phyloP scores from a whole-genome alignment of 2,888 invertebrate genomes.

The Ashinkailepas kermadecensis region DNA sequence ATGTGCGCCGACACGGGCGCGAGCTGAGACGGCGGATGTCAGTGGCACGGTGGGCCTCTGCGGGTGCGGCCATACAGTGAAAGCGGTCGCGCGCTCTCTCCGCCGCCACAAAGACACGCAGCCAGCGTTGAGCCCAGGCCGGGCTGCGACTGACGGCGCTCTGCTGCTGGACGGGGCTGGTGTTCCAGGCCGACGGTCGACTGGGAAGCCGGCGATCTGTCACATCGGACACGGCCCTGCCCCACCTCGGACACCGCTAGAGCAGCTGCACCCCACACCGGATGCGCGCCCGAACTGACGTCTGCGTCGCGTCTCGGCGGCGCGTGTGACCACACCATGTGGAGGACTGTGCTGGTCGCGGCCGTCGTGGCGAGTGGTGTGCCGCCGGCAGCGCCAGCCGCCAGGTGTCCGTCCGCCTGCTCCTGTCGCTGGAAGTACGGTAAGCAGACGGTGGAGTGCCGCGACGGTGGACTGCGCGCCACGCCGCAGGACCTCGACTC shows the following conservation, averaged over 20 bases:
- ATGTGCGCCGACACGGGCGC: not conserved
- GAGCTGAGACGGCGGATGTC: not conserved
- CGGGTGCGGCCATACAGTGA: not conserved
- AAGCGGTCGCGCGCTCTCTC: not conserved
- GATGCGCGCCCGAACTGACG: no score
- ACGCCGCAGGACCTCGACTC: constrained; percentile 79
- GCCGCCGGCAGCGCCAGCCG: not conserved
- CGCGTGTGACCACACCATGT: not conserved
- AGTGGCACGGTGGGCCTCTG: not conserved
- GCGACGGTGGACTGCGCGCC: constrained; percentile 67
- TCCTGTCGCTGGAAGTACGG: constrained; percentile 84
- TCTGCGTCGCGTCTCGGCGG: not conserved
- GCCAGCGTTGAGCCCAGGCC: no score
- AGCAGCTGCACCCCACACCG: no score
- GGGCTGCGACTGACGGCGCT: no score
- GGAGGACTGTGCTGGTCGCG: not conserved
- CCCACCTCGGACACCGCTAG: no score
- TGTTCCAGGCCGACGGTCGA: no score
- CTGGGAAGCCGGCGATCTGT: no score
- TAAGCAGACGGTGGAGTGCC: constrained; percentile 82
- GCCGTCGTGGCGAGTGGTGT: not conserved
- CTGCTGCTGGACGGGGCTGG: no score
- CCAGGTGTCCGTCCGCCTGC: constrained; percentile 49
- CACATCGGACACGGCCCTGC: no score
- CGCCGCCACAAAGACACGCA: not conserved